Evolutionary conservation across 2,888 invertebrate species (phyloP).

Genomic region (Nezara viridula): DNA sequence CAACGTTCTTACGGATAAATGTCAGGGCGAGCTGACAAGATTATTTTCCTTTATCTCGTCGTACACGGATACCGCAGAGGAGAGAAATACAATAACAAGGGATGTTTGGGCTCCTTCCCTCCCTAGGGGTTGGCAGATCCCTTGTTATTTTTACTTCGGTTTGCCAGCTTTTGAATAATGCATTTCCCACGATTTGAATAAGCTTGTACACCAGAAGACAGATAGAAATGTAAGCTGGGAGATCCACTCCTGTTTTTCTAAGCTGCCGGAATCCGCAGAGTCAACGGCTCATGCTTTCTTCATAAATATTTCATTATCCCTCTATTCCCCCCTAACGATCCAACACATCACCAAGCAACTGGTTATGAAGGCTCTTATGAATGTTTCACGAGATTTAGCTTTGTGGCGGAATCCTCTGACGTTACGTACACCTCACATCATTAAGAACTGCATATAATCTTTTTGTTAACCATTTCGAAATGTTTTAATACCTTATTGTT

Average conservation of each 20-base stretch:
- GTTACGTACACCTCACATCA: background rate
- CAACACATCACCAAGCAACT: slow-evolving; percentile 26
- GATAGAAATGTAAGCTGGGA: background rate
- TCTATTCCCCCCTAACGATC: slow-evolving; percentile 12
- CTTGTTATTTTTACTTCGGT: slow-evolving; percentile 2
- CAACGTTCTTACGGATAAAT: background rate
- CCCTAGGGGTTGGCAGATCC: background rate
- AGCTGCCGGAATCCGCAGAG: background rate
- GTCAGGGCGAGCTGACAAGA: background rate
- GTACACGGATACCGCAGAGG: background rate
- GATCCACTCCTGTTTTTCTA: slow-evolving; percentile 6
- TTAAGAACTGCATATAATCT: background rate
- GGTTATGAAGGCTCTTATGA: slow-evolving; percentile 21
- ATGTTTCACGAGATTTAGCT: slow-evolving; percentile 5
- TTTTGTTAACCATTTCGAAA: background rate
- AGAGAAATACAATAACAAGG: slow-evolving; percentile 1
- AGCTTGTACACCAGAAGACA: slow-evolving; percentile 3
- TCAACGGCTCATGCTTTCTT: background rate
- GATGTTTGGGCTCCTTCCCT: background rate
- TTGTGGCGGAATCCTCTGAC: background rate
- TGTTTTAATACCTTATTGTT: background rate
- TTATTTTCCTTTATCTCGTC: background rate
- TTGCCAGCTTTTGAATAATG: slow-evolving; percentile 26
- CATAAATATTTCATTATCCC: background rate
- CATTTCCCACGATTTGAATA: slow-evolving; percentile 43